phyloP scores from a whole-genome alignment of 2,797 vertebrate genomes.

The Otus scops region DNA sequence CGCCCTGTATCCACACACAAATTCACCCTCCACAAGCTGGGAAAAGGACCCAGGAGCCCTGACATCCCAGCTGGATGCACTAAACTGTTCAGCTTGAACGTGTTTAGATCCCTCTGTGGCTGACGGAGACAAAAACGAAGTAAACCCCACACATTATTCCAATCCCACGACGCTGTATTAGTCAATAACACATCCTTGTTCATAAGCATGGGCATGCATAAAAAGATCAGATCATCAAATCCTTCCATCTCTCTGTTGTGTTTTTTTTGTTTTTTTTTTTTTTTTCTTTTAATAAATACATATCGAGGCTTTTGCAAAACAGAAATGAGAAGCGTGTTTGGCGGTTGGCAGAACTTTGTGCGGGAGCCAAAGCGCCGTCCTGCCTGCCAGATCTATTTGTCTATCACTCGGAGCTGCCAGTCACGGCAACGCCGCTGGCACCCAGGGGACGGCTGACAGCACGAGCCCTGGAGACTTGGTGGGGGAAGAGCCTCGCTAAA shows the following conservation, averaged over 20 bases:
- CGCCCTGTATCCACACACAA: accelerated
- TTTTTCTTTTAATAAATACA: background rate
- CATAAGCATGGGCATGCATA: background rate
- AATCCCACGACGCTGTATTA: background rate
- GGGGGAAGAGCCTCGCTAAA: conserved; percentile 31
- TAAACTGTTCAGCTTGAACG: background rate
- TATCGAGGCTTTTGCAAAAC: background rate
- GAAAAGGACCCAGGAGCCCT: background rate
- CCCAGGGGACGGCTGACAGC: background rate
- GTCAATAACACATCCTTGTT: background rate
- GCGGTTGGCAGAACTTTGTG: background rate
- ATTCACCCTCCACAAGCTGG: background rate
- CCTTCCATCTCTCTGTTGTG: background rate
- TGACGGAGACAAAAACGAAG: background rate
- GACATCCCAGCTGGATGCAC: background rate
- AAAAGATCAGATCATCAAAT: conserved; percentile 30
- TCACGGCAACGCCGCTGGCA: background rate
- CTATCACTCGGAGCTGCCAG: background rate
- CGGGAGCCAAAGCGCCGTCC: background rate
- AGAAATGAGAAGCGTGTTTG: background rate
- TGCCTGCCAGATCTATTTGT: background rate
- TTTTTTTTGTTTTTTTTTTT: background rate
- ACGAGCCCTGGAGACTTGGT: background rate
- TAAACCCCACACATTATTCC: background rate
- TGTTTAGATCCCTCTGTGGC: background rate